Evolutionary conservation across 2,797 vertebrate genomes (phyloP).

Genomic region (Masticophis lateralis): DNA sequence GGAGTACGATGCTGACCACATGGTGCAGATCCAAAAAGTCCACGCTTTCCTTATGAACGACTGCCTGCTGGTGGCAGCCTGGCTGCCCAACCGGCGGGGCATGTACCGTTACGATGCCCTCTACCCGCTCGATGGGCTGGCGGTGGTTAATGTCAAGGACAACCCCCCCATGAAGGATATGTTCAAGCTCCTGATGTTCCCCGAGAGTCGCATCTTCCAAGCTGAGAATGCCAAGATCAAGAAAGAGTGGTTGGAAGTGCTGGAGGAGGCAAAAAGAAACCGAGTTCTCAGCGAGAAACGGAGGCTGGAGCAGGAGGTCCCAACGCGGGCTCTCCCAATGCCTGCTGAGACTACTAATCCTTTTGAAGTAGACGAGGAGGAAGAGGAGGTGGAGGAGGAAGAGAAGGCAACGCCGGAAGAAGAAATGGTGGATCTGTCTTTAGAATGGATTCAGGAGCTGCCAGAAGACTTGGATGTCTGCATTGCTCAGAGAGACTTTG

Average conservation of each 20-base stretch:
- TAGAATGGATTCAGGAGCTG: constrained; percentile 96
- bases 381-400: constrained; percentile 77
- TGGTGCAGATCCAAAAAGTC: constrained; percentile 91
- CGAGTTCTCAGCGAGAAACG: constrained; percentile 84
- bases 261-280: constrained; percentile 93
- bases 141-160: constrained; percentile 96
- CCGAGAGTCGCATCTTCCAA: constrained; percentile 95
- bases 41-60: constrained; percentile 98
- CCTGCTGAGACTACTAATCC: constrained; percentile 82
- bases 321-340: constrained; percentile 29
- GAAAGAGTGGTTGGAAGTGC: constrained; percentile 96
- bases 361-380: constrained; percentile 85
- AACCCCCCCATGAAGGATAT: constrained; percentile 99
- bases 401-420: constrained; percentile 64
- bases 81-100: constrained; percentile 87
- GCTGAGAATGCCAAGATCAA: constrained; percentile 97
- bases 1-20: constrained; percentile 94
- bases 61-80: constrained; percentile 90
- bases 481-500: constrained; percentile 96
- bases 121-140: constrained; percentile 92
- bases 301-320: constrained; percentile 82
- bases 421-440: constrained; percentile 82
- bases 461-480: constrained; percentile 96
- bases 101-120: constrained; percentile 90
- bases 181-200: constrained; percentile 99